Conservation (phyloP, 2,888 invertebrate genomes). For the Sycophila texana region DNA sequence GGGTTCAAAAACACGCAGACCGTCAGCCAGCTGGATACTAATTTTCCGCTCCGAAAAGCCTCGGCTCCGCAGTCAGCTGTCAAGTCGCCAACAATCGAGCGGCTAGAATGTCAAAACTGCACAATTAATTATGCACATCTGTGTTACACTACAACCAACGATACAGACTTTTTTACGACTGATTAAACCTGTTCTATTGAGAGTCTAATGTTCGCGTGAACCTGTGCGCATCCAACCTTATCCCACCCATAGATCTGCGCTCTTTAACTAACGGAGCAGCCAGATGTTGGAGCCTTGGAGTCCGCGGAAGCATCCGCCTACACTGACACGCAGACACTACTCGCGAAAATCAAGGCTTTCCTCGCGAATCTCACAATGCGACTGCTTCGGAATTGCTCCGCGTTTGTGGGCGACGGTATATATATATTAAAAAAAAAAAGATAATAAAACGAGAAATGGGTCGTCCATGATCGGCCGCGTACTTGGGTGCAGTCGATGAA, state of each 20-base stretch:
- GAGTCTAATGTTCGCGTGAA: no score
- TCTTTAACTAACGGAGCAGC: neutral
- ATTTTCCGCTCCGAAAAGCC: no score
- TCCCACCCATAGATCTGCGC: neutral
- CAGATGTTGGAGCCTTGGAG: neutral
- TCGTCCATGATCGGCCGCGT: conserved; percentile 6
- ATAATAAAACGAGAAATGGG: neutral
- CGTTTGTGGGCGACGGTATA: neutral
- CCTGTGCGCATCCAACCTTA: no score
- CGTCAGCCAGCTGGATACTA: no score
- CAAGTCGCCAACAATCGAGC: no score
- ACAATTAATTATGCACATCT: neutral
- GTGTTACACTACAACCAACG: neutral
- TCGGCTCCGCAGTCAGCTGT: no score
- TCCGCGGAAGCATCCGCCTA: neutral
- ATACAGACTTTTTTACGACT: neutral
- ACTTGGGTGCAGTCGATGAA: neutral
- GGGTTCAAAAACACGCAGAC: no score
- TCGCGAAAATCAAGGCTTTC: neutral
- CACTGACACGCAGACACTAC: neutral
- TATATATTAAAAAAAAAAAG: neutral
- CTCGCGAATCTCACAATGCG: neutral
- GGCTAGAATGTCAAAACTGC: no score
- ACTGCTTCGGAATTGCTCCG: neutral
- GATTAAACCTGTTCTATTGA: no score